These are phyloP conservation scores for Miichthys miiuy DNA, from an alignment of 2,797 vertebrate genomes.

Conservation along the genomic window DNA sequence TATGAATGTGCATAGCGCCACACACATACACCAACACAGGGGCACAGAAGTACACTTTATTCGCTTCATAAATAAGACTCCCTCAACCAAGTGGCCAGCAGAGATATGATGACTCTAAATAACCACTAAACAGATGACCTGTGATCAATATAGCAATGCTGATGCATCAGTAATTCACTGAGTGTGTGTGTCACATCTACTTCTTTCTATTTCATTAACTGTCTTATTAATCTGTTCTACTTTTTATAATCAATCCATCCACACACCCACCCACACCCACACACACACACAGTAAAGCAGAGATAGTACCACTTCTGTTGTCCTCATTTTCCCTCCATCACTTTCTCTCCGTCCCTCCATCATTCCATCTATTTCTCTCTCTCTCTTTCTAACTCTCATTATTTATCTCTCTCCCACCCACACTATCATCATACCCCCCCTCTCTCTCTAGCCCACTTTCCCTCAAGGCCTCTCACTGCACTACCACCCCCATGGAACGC, in stretches of 20 bases:
- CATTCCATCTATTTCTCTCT: slow-evolving; percentile 20
- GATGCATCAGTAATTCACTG: slow-evolving; percentile 50
- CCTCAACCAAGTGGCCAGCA: slow-evolving; percentile 21
- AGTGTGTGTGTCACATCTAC: slow-evolving; percentile 37
- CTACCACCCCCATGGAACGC: slow-evolving; percentile 34
- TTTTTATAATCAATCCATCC: slow-evolving; percentile 42
- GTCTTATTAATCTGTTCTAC: slow-evolving; percentile 46
- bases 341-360: slow-evolving; percentile 13
- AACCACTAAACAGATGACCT: slow-evolving; percentile 38
- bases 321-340: slow-evolving; percentile 49
- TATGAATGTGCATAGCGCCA: slow-evolving; percentile 16
- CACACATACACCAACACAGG: slow-evolving; percentile 17
- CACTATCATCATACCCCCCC: slow-evolving; percentile 19
- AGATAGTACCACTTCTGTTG: slow-evolving; percentile 39
- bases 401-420: slow-evolving; percentile 4
- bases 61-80: slow-evolving; percentile 44
- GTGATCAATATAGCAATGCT: slow-evolving; percentile 40
- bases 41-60: slow-evolving; percentile 20
- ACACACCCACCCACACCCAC: not conserved
- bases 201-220: slow-evolving; percentile 51
- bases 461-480: slow-evolving; percentile 49
- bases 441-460: slow-evolving; percentile 15
- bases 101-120: slow-evolving; percentile 43
- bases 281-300: slow-evolving; percentile 48
- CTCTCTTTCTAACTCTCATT: slow-evolving; percentile 11